A percentile compares a stretch with the other conserved stretches of the same genome.
These are phyloP conservation scores for Rhagonycha lutea DNA, from an alignment of 2,888 invertebrate genomes.

Conservation along the genomic window DNA sequence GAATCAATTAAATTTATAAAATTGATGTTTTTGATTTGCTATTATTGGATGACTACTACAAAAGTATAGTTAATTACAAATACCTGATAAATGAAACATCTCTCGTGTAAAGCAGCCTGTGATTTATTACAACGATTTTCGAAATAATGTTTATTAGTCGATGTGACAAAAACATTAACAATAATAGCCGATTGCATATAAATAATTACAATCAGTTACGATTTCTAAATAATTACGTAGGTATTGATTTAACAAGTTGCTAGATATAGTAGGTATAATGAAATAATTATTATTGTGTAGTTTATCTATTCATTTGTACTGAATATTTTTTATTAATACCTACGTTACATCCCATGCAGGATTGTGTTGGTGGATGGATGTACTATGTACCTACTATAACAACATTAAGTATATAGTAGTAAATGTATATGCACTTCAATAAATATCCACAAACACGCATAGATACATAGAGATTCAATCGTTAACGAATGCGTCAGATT, in stretches of 20 bases:
- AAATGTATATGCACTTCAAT: slow-evolving; percentile 4
- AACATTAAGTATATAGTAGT: neutral
- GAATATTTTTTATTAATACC: no score
- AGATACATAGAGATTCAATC: slow-evolving; percentile 24
- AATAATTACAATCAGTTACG: neutral
- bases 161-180: neutral
- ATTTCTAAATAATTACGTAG: neutral
- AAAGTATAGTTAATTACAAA: neutral
- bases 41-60: neutral
- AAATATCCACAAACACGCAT: slow-evolving; percentile 16
- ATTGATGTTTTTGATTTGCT: neutral
- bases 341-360: neutral
- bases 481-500: slow-evolving; percentile 56
- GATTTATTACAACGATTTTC: neutral
- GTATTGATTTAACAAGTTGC: neutral
- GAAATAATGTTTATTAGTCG: neutral
- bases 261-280: neutral
- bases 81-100: neutral
- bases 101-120: neutral
- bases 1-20: neutral
- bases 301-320: neutral
- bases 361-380: neutral
- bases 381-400: slow-evolving; percentile 2
- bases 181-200: neutral
- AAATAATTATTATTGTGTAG: no score